Percentiles rank a stretch among this genome's conserved stretches.
Conservation (phyloP, 53 echinoderm and acorn worm species). For the Astropecten irregularis region DNA sequence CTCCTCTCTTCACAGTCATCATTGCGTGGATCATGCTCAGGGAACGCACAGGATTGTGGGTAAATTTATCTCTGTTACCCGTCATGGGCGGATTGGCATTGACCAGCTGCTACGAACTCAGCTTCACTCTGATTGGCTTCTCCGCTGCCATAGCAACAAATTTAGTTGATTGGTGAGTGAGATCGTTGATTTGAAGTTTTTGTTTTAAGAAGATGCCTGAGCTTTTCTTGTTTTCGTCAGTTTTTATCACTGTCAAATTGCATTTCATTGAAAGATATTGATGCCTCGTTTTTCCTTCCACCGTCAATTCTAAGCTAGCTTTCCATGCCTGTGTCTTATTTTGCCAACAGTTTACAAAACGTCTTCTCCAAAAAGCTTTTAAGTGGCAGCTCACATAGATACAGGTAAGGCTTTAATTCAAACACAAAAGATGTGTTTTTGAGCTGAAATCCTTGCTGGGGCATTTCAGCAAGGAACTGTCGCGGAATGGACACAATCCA, state of each 20-base stretch:
- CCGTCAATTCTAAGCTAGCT: too few relatives aligned
- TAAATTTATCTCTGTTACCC: constrained; percentile 84
- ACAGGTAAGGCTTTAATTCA: constrained; percentile 91
- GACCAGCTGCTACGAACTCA: constrained; percentile 94
- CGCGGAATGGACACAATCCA: too few relatives aligned
- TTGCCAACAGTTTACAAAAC: constrained; percentile 85
- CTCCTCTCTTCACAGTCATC: constrained; percentile 93
- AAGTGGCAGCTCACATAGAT: constrained; percentile 87
- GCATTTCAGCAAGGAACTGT: too few relatives aligned
- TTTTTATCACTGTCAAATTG: too few relatives aligned
- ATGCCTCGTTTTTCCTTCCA: too few relatives aligned
- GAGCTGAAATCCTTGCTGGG: too few relatives aligned
- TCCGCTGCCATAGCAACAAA: constrained; percentile 93
- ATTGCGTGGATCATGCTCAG: constrained; percentile 81
- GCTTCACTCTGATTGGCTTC: constrained; percentile 90
- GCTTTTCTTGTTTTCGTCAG: neutral
- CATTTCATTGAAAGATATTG: too few relatives aligned
- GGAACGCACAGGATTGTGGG: constrained; percentile 87
- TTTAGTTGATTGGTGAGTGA: constrained; percentile 94
- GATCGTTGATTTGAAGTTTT: neutral
- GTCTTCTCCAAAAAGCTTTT: constrained; percentile 97
- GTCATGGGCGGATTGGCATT: constrained; percentile 93
- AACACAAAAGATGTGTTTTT: too few relatives aligned
- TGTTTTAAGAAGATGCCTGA: neutral
- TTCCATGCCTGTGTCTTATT: too few relatives aligned